Evolutionary conservation across 2,797 vertebrate species (phyloP), one percentile per base, ranked within the genome.

Genomic region (Platalea minor): DNA sequence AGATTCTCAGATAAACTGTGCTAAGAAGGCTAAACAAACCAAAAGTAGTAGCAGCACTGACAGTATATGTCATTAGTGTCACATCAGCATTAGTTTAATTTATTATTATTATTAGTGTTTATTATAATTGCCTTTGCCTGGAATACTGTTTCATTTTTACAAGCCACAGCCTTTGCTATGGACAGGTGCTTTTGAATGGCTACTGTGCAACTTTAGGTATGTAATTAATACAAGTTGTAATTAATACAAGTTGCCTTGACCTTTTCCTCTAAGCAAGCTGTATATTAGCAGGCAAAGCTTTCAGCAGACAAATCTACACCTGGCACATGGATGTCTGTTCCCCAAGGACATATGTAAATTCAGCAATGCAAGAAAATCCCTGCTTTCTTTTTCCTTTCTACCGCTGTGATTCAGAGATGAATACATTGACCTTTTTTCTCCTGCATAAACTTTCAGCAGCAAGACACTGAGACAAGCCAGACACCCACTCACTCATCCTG

Each of bases 381-480:
- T 15, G 29, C 2, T 19, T 28, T 43, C 59, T 48, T 39, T 35
- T 26, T 3, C 2, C 7, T 72, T 81, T 41, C 21, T 28, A 41
- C 20, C 54, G 59, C 37, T 81, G 12, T 64, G 64, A 76, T 76
- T 95, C 89, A 73, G 33, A 95, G 68, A 57, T 91, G 74, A 95
- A 95, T 92, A 86, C 45, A 89, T 76, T 95, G 85, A 97, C 91
- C 91, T 96, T 97, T 96, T 87, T 85, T 19, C 19, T 64, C 25
- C 50, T 31, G 53, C 73, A 85, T 78, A 95, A 90, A 85, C 85
- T 82, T 73, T 33, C 50, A 51, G n/a, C 5, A 59, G 43, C 39
- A 84, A 89, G 91, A 59, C 45, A 61, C 5, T 67, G 56, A 87
- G 69, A 43, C 46, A 57, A 91, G 69, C 21, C 87, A 89, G 70